Evolutionary conservation across 2,888 invertebrate genomes (phyloP).

Genomic region (Philereme vetulata): DNA sequence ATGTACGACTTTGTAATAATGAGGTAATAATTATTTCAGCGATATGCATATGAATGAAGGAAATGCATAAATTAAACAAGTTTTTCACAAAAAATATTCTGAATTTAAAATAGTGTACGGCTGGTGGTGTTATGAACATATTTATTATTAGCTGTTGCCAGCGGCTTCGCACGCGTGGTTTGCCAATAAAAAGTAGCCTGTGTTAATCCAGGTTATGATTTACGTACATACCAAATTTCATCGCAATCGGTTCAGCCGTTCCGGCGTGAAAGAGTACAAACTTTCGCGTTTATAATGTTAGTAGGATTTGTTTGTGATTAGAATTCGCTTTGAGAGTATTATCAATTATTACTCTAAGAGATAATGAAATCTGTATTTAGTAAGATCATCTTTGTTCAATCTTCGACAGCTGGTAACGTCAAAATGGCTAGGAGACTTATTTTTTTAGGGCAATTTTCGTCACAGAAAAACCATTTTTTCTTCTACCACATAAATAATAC

Average conservation of each 20-base stretch:
- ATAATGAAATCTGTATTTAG: neutral
- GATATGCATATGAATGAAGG: neutral
- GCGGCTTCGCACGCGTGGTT: no score
- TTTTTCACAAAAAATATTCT: neutral
- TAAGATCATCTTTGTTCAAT: neutral
- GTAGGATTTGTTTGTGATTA: neutral
- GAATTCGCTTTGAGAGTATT: neutral
- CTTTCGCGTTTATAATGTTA: no score
- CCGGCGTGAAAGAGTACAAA: no score
- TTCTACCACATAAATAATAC: no score
- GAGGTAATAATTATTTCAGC: constrained; percentile 6
- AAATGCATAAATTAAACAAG: neutral
- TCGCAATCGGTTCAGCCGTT: no score
- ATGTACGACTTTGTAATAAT: neutral
- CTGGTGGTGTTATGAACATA: neutral
- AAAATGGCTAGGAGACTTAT: neutral
- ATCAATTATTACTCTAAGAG: neutral
- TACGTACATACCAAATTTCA: no score
- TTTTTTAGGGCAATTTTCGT: neutral
- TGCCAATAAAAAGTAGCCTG: no score
- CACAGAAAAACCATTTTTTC: no score
- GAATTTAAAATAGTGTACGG: neutral
- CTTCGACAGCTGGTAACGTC: neutral
- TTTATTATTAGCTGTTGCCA: no score
- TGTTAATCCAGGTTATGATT: no score